A percentile compares a stretch with the other conserved stretches of the same genome.
These are phyloP conservation scores for Orthonevra nobilis DNA, from an alignment of 2,888 invertebrate genomes.

Conservation along the genomic window DNA sequence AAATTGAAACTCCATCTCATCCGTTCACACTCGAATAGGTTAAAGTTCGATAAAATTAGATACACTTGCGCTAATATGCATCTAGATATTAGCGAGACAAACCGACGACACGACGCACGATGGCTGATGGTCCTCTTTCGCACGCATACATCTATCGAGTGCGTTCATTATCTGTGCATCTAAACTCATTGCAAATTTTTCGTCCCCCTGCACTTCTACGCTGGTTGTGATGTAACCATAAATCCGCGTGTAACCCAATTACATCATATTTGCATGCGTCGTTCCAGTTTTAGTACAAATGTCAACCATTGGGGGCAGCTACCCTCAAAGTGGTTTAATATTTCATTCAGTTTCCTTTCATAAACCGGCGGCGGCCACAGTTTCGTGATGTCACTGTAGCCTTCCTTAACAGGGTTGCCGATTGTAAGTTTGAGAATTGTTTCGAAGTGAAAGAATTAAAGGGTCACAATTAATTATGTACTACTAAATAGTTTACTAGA, in stretches of 20 bases:
- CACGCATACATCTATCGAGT: slow-evolving; percentile 34
- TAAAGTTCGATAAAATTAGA: slow-evolving; percentile 61
- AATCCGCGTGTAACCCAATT: slow-evolving; percentile 38
- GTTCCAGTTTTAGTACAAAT: slow-evolving; percentile 44
- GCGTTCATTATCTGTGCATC: slow-evolving; percentile 23
- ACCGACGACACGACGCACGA: neutral
- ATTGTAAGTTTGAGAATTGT: no score
- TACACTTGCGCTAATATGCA: slow-evolving; percentile 52
- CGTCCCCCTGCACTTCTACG: slow-evolving; percentile 17
- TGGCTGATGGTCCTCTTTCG: neutral
- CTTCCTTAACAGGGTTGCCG: no score
- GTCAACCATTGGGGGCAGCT: neutral
- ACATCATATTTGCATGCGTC: slow-evolving; percentile 45
- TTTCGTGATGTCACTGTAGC: slow-evolving; percentile 30
- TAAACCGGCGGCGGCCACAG: slow-evolving; percentile 2
- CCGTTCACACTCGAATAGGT: slow-evolving; percentile 29
- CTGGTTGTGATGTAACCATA: slow-evolving; percentile 60
- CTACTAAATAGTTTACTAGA: no score
- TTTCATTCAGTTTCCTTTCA: slow-evolving; percentile 17
- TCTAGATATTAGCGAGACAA: neutral
- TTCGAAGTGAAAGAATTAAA: no score
- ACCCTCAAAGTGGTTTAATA: slow-evolving; percentile 24
- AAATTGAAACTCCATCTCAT: neutral
- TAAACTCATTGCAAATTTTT: slow-evolving; percentile 28
- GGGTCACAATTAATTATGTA: no score